These are phyloP conservation scores for Alcedo atthis DNA, from an alignment of 2,797 vertebrate species.

Conservation along the genomic window DNA sequence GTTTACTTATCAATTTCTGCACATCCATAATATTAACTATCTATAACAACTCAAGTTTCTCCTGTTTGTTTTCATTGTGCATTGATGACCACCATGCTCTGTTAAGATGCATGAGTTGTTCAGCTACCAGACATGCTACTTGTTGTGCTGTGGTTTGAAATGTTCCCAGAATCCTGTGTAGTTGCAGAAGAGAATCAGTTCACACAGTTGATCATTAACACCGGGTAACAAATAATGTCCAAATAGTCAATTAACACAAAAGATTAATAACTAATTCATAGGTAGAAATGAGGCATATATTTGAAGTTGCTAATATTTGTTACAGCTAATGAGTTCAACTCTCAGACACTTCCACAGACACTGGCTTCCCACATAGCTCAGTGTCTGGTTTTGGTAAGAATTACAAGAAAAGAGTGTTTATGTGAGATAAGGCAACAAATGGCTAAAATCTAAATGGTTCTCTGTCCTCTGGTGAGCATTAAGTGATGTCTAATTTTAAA, in stretches of 20 bases:
- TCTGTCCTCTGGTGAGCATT: background rate
- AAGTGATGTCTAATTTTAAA: background rate
- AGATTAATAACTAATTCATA: background rate
- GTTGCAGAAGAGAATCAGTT: background rate
- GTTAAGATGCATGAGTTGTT: background rate
- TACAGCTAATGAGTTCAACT: background rate
- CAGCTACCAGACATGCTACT: background rate
- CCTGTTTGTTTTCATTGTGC: background rate
- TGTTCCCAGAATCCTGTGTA: background rate
- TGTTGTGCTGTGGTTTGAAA: background rate
- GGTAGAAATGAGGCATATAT: background rate
- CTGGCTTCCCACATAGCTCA: background rate
- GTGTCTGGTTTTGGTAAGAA: background rate
- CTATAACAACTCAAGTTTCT: background rate
- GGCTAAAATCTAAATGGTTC: background rate
- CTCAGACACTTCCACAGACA: background rate
- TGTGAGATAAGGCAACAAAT: background rate
- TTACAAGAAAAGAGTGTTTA: background rate
- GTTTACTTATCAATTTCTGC: background rate
- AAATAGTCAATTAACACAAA: background rate
- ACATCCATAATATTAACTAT: background rate
- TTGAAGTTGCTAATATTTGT: background rate
- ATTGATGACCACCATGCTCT: background rate
- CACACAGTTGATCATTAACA: rapidly evolving
- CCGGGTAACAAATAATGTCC: background rate